Evolutionary conservation across 2,113 vertebrate genomes (phyloP).

Genomic region (Hippocampus barbouri): DNA sequence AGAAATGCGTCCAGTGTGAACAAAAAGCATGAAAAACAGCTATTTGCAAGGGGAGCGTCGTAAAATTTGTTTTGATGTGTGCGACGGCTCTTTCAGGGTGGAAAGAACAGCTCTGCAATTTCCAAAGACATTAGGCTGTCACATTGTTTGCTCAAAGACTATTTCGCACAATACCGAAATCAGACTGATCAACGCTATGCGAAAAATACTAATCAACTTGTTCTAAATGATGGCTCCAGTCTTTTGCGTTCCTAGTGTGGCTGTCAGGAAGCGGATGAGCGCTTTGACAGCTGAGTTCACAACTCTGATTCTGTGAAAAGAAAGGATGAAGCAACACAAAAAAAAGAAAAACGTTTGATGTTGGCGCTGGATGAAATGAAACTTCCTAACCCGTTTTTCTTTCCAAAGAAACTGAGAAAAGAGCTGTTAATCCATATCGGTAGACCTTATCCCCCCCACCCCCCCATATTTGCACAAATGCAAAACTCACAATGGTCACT

Average conservation of each 20-base stretch:
- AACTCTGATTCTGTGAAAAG: not conserved
- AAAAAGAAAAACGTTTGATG: not conserved
- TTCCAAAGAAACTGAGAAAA: not conserved
- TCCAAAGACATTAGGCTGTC: constrained; percentile 8
- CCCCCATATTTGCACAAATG: no score
- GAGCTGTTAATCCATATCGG: no score
- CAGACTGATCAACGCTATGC: not conserved
- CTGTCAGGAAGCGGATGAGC: not conserved
- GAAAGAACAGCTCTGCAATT: constrained; percentile 10
- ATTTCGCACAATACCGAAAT: not conserved
- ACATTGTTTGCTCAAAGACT: not conserved
- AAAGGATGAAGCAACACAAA: not conserved
- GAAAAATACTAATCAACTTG: not conserved
- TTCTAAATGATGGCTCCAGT: not conserved
- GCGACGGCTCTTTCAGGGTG: not conserved
- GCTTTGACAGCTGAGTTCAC: not conserved
- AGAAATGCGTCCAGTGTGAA: constrained; percentile 47
- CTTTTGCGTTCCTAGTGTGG: not conserved
- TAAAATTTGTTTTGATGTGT: constrained; percentile 32
- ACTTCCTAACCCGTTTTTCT: not conserved
- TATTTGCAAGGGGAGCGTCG: constrained; percentile 40
- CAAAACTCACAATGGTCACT: no score
- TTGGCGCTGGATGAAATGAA: not conserved
- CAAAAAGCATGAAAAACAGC: constrained; percentile 51
- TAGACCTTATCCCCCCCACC: no score